Evolutionary conservation across 1,140 invertebrate genomes (phyloP).

Genomic region (Hylaeus anthracinus): DNA sequence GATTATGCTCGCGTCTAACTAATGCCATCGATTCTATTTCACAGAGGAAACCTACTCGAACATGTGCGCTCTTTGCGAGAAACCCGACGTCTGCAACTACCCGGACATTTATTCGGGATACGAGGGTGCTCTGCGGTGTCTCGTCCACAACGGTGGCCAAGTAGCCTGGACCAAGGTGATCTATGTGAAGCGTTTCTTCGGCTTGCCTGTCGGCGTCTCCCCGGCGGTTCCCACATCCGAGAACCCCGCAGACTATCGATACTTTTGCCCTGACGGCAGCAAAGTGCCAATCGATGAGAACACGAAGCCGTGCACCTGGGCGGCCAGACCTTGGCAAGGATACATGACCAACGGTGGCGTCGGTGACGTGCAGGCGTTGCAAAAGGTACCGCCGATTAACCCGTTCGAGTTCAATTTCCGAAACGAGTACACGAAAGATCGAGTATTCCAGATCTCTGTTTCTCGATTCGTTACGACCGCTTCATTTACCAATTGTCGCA

Average conservation of each 20-base stretch:
- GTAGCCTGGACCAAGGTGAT: constrained; percentile 93
- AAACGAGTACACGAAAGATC: too few species aligned
- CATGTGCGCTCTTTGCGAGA: constrained; percentile 87
- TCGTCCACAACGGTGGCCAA: constrained; percentile 89
- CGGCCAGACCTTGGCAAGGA: constrained; percentile 90
- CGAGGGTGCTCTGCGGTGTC: constrained; percentile 90
- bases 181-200: constrained; percentile 89
- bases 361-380: constrained; percentile 76
- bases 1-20: accelerated
- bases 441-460: not conserved
- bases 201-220: constrained; percentile 83
- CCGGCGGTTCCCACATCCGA: constrained; percentile 79
- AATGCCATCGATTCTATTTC: constrained; percentile 36
- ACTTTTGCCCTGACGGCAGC: constrained; percentile 91
- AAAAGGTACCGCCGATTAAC: constrained; percentile 61
- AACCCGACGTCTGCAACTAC: constrained; percentile 88
- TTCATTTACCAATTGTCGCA: constrained; percentile 24
- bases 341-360: constrained; percentile 84
- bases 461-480: too few species aligned
- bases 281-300: constrained; percentile 83
- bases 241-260: constrained; percentile 84
- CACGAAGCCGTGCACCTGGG: constrained; percentile 88
- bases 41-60: constrained; percentile 87
- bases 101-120: constrained; percentile 92
- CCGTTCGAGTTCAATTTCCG: too few species aligned